Percentiles rank a stretch among this genome's conserved stretches.
Conservation (phyloP, 1,140 invertebrate species). For the Ridgeia piscesae region DNA sequence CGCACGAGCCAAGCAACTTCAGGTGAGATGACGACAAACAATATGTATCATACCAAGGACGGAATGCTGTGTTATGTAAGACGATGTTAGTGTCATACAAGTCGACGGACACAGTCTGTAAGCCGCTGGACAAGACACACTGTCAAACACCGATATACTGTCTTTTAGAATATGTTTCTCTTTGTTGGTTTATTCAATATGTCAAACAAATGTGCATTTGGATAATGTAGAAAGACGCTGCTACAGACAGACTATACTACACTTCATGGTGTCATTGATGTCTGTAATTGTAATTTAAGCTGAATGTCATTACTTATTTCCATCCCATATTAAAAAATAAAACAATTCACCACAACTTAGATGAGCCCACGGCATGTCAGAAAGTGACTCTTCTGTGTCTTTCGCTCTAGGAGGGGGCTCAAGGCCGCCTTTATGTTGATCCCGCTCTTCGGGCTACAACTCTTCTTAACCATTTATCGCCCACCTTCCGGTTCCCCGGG, state of each 20-base stretch:
- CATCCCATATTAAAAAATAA: background rate
- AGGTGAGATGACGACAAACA: slow-evolving; percentile 48
- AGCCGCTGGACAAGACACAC: no score
- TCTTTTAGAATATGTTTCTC: no score
- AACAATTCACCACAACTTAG: no score
- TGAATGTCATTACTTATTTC: background rate
- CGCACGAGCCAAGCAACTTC: slow-evolving; percentile 61
- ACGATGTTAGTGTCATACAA: no score
- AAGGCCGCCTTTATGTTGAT: slow-evolving; percentile 80
- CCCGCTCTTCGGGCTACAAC: slow-evolving; percentile 70
- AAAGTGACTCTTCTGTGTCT: background rate
- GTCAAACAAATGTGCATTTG: no score
- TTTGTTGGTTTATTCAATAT: no score
- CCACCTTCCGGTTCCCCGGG: slow-evolving; percentile 37
- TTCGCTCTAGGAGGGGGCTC: slow-evolving; percentile 44
- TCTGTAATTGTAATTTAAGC: background rate
- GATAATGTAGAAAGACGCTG: no score
- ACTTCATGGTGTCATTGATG: no score
- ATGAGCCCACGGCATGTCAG: background rate
- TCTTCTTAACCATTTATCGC: slow-evolving; percentile 86
- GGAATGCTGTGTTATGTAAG: no score
- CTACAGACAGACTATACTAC: no score
- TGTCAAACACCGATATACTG: no score
- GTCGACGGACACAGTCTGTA: no score
- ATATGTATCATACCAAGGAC: background rate